phyloP scores from a whole-genome alignment of 2,797 vertebrate genomes.

The Sitta carolinensis region DNA sequence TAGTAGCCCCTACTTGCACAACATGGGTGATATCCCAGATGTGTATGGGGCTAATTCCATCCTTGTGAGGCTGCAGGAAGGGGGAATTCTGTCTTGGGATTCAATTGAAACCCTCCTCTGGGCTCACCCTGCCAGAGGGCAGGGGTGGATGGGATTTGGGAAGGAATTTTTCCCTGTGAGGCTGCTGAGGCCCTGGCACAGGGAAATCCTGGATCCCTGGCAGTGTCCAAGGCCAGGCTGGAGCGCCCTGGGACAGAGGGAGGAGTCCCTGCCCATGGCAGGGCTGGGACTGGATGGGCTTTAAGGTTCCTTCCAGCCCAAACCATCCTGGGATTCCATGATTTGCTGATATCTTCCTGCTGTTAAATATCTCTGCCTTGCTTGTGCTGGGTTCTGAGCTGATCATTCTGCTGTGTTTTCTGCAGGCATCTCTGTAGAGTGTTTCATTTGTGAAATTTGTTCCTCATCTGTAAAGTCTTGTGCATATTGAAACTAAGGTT shows the following conservation, averaged over 20 bases:
- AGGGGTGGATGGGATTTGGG: fast-evolving
- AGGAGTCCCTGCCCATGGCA: background rate
- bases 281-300: fast-evolving
- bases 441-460: background rate
- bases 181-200: fast-evolving
- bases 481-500: fast-evolving
- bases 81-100: background rate
- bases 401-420: background rate
- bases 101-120: background rate
- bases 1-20: fast-evolving
- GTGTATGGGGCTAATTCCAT: fast-evolving
- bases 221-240: fast-evolving
- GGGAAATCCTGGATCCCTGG: background rate
- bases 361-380: background rate
- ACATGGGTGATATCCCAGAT: background rate
- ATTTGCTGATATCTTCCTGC: background rate
- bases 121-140: background rate
- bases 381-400: background rate
- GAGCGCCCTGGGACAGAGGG: fast-evolving
- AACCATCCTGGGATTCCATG: background rate
- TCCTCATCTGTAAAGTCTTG: background rate
- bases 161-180: fast-evolving
- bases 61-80: background rate
- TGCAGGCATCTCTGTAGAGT: background rate
- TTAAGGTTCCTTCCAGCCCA: background rate